phyloP scores from a whole-genome alignment of 1,140 invertebrate genomes.

The Augochlora pura region DNA sequence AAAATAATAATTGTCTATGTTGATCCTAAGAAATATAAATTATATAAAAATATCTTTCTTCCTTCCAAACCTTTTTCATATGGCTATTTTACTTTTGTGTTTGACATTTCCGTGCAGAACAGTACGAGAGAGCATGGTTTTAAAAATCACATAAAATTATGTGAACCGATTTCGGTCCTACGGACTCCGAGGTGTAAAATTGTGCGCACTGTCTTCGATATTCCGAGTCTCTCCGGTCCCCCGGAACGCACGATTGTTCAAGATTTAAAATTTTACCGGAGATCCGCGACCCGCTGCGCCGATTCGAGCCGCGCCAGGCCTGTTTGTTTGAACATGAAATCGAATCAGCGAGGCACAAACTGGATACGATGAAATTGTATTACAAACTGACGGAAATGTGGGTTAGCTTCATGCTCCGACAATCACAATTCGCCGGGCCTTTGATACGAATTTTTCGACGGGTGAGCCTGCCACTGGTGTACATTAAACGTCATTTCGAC shows the following conservation, averaged over 20 bases:
- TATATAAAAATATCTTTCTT: too few relatives aligned
- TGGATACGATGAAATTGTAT: constrained; percentile 31
- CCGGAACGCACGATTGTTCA: background rate
- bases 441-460: constrained; percentile 22
- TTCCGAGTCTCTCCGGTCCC: too few relatives aligned
- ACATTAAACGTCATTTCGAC: constrained; percentile 22
- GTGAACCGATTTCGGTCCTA: too few relatives aligned
- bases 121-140: too few relatives aligned
- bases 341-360: constrained; percentile 14
- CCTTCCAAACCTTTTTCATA: too few relatives aligned
- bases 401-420: constrained; percentile 37
- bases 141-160: too few relatives aligned
- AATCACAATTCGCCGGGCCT: constrained; percentile 29
- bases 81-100: too few relatives aligned
- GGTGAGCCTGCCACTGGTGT: background rate
- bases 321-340: constrained; percentile 33
- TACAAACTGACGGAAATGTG: constrained; percentile 36
- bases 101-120: too few relatives aligned
- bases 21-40: too few relatives aligned
- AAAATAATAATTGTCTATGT: too few relatives aligned
- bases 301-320: background rate
- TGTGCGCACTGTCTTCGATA: too few relatives aligned
- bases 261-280: background rate
- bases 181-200: too few relatives aligned
- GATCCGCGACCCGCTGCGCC: background rate